phyloP scores from a whole-genome alignment of 2,888 invertebrate species.

The Ditula angustiorana region DNA sequence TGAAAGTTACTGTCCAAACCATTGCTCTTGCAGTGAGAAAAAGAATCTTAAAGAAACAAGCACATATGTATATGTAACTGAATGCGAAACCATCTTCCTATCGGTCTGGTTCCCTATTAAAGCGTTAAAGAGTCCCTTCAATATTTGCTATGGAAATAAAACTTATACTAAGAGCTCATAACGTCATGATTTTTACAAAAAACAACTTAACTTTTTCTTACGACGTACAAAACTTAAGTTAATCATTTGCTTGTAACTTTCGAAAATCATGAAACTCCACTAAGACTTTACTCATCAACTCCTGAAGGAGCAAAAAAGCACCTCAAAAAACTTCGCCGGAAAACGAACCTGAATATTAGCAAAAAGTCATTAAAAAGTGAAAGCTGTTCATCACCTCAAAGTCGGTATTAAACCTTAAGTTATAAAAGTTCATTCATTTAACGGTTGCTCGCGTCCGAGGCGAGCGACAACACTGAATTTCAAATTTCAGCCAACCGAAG shows the following conservation, averaged over 20 bases:
- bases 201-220: background rate
- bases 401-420: constrained; percentile 80
- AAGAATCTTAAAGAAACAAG: too few species aligned
- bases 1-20: too few species aligned
- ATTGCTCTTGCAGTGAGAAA: too few species aligned
- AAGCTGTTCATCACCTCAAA: constrained; percentile 82
- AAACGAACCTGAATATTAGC: constrained; percentile 79
- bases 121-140: too few species aligned
- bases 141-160: too few species aligned
- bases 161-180: too few species aligned
- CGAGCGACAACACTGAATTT: constrained; percentile 65
- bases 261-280: background rate
- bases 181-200: too few species aligned
- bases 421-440: constrained; percentile 85
- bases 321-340: constrained; percentile 39
- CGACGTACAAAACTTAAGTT: background rate
- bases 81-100: too few species aligned
- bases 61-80: too few species aligned
- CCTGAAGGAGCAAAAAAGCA: constrained; percentile 24
- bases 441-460: constrained; percentile 74
- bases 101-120: too few species aligned
- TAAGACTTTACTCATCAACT: background rate
- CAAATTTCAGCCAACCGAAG: constrained; percentile 62
- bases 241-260: background rate
- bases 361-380: constrained; percentile 85